Percentiles rank a stretch among this genome's conserved stretches.
phyloP scores from a whole-genome alignment of 2,113 vertebrate genomes.

The Panurus biarmicus region DNA sequence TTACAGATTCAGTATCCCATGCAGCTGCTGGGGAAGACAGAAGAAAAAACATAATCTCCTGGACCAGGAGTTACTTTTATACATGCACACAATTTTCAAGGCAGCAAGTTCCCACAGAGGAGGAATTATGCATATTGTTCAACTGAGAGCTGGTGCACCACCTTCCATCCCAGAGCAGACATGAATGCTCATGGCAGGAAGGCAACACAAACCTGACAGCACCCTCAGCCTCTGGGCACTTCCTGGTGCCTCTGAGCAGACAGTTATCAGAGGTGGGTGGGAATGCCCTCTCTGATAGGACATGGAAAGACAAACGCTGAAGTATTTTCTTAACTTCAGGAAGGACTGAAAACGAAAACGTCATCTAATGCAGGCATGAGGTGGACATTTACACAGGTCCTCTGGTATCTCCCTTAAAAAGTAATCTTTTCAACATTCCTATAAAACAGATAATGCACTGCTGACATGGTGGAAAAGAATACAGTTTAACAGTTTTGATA shows the following conservation, averaged over 20 bases:
- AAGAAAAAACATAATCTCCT: background rate
- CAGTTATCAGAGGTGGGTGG: background rate
- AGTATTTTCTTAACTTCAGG: background rate
- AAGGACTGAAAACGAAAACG: conserved; percentile 4
- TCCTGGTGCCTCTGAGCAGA: background rate
- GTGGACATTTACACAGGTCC: background rate
- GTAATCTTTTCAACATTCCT: conserved; percentile 53
- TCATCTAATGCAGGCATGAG: background rate
- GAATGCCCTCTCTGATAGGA: background rate
- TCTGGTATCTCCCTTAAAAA: conserved; percentile 47
- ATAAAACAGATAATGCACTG: conserved; percentile 44
- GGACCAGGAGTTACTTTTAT: background rate
- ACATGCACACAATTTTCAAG: background rate
- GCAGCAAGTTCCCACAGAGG: background rate
- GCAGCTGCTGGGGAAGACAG: background rate
- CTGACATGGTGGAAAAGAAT: conserved; percentile 67
- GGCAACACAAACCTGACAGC: background rate
- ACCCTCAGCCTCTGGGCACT: background rate
- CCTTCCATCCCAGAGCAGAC: background rate
- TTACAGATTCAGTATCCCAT: background rate
- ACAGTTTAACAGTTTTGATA: conserved; percentile 65
- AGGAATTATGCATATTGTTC: background rate
- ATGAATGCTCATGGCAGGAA: background rate
- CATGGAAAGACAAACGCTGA: background rate
- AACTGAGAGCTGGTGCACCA: background rate